Evolutionary conservation across 2,888 invertebrate genomes (phyloP).

Genomic region (Apotomis betuletana): DNA sequence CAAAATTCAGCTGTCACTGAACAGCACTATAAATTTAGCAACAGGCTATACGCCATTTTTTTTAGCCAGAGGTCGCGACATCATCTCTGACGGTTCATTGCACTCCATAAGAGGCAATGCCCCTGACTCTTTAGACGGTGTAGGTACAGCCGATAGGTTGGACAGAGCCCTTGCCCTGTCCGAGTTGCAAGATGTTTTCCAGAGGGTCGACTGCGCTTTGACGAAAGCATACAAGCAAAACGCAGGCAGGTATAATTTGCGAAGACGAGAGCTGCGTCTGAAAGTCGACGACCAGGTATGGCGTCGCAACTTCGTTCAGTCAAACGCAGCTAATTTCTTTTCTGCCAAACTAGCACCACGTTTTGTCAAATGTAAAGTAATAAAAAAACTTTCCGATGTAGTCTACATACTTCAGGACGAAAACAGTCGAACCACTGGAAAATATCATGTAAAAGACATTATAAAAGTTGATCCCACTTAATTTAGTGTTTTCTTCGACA

Average conservation of each 20-base stretch:
- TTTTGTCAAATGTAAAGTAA: too few relatives aligned
- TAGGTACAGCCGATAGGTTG: too few relatives aligned
- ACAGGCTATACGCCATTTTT: slow-evolving; percentile 8
- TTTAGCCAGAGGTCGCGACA: background rate
- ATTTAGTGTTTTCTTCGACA: too few relatives aligned
- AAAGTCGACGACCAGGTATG: slow-evolving; percentile 4
- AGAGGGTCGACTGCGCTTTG: background rate
- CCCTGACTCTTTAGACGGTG: background rate
- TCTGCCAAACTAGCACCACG: too few relatives aligned
- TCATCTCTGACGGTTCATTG: slow-evolving; percentile 7
- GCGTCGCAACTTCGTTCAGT: background rate
- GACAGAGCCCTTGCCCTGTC: too few relatives aligned
- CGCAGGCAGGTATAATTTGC: background rate
- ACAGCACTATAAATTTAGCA: background rate
- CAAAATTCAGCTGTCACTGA: slow-evolving; percentile 3
- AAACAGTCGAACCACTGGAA: background rate
- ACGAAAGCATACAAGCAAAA: slow-evolving; percentile 5
- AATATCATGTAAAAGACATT: slow-evolving; percentile 22
- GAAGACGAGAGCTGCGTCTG: background rate
- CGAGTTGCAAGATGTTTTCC: background rate
- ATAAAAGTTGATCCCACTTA: too few relatives aligned
- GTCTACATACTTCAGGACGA: background rate
- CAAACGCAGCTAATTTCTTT: too few relatives aligned
- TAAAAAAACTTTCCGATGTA: too few relatives aligned
- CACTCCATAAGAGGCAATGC: background rate